Evolutionary conservation across 2,113 vertebrate species (phyloP).

Genomic region (cattle (Bos taurus)): ARS-UCD2.0 NC_037337.1:102119001-102119500

Average conservation of each 20-base stretch:
- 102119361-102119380: neutral
- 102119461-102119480: neutral
- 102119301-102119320: neutral
- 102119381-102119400: neutral
- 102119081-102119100: accelerated
- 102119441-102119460: accelerated
- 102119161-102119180: accelerated
- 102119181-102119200: accelerated
- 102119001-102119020: neutral
- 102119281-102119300: neutral
- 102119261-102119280: neutral
- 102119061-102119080: accelerated
- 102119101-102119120: neutral
- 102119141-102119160: accelerated
- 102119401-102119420: neutral
- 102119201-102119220: accelerated
- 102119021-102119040: neutral
- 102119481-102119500: neutral
- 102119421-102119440: neutral
- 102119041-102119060: neutral
- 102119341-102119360: too few species aligned
- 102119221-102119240: neutral
- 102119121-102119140: accelerated
- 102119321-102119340: neutral
- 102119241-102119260: accelerated